Evolutionary conservation across 2,797 vertebrate genomes (phyloP).

Genomic region (Poecile montanus): DNA sequence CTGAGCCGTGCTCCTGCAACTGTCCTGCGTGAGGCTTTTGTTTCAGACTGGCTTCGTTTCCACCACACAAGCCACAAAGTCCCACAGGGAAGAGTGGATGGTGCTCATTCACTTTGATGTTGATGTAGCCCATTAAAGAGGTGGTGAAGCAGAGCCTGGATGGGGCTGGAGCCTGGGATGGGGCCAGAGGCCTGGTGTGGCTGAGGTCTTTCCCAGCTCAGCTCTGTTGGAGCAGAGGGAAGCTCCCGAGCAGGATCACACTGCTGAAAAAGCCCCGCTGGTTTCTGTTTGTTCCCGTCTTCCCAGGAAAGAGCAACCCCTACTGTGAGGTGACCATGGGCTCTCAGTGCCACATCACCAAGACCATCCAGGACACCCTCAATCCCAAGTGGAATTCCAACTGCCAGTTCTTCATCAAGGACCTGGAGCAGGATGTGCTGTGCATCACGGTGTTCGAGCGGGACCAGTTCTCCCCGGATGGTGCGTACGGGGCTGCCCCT

Average conservation of each 20-base stretch:
- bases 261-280: background rate
- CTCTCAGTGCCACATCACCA: constrained; percentile 98
- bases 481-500: constrained; percentile 71
- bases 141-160: background rate
- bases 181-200: background rate
- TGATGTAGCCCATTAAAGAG: background rate
- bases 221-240: background rate
- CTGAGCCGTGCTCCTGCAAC: background rate
- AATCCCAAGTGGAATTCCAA: constrained; percentile 99
- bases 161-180: background rate
- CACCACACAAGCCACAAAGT: background rate
- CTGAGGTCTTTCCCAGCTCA: background rate
- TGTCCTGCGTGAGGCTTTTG: background rate
- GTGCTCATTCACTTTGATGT: background rate
- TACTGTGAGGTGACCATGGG: constrained; percentile 99
- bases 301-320: constrained; percentile 93
- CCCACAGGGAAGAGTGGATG: background rate
- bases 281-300: background rate
- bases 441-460: constrained; percentile 98
- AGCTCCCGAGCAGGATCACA: background rate
- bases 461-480: constrained; percentile 98
- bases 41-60: background rate
- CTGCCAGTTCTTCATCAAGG: constrained; percentile 99
- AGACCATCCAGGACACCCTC: constrained; percentile 97
- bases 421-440: constrained; percentile 97